Conservation (phyloP, 2,888 invertebrate genomes). For the Hypselothyrea guttata region DNA sequence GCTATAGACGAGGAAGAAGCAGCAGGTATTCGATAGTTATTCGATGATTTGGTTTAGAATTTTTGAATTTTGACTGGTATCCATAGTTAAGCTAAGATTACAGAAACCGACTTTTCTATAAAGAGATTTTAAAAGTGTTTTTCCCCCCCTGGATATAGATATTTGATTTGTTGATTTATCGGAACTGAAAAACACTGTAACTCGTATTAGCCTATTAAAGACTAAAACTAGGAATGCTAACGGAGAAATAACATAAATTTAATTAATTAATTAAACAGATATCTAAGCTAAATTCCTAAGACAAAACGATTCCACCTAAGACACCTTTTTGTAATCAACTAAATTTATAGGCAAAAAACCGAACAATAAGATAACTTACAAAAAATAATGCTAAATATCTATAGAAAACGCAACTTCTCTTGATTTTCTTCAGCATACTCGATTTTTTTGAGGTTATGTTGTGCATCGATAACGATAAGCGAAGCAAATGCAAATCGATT, state of each 20-base stretch:
- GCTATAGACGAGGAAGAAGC: slow-evolving; percentile 39
- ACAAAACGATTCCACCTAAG: slow-evolving; percentile 77
- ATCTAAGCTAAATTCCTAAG: slow-evolving; percentile 78
- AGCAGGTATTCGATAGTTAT: slow-evolving; percentile 56
- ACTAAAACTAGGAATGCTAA: slow-evolving; percentile 71
- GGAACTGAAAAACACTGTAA: slow-evolving; percentile 24
- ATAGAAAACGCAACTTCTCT: too few species aligned
- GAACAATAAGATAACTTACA: slow-evolving; percentile 25
- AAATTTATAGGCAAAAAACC: slow-evolving; percentile 61
- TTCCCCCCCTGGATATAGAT: not conserved
- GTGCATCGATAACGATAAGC: slow-evolving; percentile 19
- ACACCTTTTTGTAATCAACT: slow-evolving; percentile 72
- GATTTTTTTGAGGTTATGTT: slow-evolving; percentile 20
- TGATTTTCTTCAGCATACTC: too few species aligned
- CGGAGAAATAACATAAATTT: slow-evolving; percentile 42
- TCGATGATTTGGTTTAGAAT: slow-evolving; percentile 47
- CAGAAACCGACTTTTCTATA: slow-evolving; percentile 30
- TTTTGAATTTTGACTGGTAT: slow-evolving; percentile 66
- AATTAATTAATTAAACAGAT: slow-evolving; percentile 42
- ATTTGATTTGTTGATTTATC: slow-evolving; percentile 7
- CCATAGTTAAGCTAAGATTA: slow-evolving; percentile 68
- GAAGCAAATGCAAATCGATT: slow-evolving; percentile 16
- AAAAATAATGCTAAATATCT: slow-evolving; percentile 28
- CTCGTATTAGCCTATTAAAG: slow-evolving; percentile 65
- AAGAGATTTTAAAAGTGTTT: slow-evolving; percentile 14